Percentiles rank a stretch among this genome's conserved stretches.
phyloP scores from a whole-genome alignment of 1,140 invertebrate species.

The Dendrolimus kikuchii region DNA sequence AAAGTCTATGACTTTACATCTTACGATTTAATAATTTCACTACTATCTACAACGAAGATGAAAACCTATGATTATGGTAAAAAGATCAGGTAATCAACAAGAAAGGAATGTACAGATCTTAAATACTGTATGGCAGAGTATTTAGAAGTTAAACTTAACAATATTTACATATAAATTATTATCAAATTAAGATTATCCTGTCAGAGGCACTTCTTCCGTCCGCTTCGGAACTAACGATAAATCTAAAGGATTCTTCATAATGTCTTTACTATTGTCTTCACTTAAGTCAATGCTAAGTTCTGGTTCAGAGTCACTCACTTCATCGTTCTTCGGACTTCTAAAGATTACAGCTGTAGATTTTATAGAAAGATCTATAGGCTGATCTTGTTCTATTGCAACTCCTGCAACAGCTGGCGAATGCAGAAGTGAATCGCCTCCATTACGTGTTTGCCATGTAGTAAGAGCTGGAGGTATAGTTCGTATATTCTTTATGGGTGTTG shows the following conservation, averaged over 20 bases:
- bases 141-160: constrained; percentile 21
- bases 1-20: constrained; percentile 16
- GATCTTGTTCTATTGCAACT: constrained; percentile 77
- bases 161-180: constrained; percentile 13
- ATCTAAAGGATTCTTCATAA: constrained; percentile 77
- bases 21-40: constrained; percentile 7
- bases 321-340: constrained; percentile 68
- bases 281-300: constrained; percentile 62
- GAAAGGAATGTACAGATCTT: constrained; percentile 53
- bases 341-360: constrained; percentile 72
- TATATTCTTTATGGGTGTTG: constrained; percentile 50
- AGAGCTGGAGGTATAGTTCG: constrained; percentile 48
- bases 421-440: constrained; percentile 74
- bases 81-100: constrained; percentile 50
- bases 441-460: constrained; percentile 69
- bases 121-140: constrained; percentile 70
- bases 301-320: constrained; percentile 66
- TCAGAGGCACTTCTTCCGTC: constrained; percentile 66
- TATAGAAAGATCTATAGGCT: constrained; percentile 85
- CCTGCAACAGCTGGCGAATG: constrained; percentile 76
- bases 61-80: constrained; percentile 9
- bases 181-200: constrained; percentile 36
- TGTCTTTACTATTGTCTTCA: constrained; percentile 66
- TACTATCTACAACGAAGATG: constrained; percentile 27
- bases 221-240: constrained; percentile 74